These are phyloP conservation scores for Oxyruncus cristatus DNA, from an alignment of 2,113 vertebrate genomes.

Conservation along the genomic window DNA sequence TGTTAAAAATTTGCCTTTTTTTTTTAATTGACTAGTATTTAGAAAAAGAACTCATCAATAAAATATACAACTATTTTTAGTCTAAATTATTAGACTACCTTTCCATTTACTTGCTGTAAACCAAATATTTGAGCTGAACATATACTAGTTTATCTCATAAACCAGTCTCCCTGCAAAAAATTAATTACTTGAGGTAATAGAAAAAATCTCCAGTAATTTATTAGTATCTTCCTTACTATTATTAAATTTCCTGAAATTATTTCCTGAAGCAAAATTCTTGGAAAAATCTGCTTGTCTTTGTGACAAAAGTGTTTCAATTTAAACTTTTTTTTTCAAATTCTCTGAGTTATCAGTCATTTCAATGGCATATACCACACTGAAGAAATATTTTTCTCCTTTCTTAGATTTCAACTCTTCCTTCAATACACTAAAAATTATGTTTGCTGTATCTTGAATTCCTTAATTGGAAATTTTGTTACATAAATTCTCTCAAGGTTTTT, in stretches of 20 bases:
- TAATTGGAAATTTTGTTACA: background rate
- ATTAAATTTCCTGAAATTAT: background rate
- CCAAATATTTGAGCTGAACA: background rate
- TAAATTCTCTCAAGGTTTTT: background rate
- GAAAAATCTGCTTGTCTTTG: background rate
- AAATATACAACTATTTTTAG: background rate
- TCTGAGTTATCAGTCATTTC: background rate
- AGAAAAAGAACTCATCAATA: background rate
- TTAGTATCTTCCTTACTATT: background rate
- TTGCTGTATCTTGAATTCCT: background rate
- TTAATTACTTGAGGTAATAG: rapidly evolving
- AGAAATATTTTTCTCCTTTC: background rate
- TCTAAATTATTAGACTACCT: background rate
- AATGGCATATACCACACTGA: background rate
- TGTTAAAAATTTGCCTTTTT: background rate
- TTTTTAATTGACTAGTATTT: background rate
- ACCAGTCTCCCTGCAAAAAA: background rate
- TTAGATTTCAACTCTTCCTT: background rate
- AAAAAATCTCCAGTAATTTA: background rate
- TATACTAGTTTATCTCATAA: background rate
- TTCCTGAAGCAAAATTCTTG: background rate
- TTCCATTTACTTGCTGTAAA: background rate
- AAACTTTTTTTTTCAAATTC: background rate
- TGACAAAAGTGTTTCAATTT: background rate
- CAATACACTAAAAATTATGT: background rate